A percentile compares a stretch with the other conserved stretches of the same genome.
These are phyloP conservation scores for Lepidonotus clava DNA, from an alignment of 2,888 invertebrate genomes.

Conservation along the genomic window DNA sequence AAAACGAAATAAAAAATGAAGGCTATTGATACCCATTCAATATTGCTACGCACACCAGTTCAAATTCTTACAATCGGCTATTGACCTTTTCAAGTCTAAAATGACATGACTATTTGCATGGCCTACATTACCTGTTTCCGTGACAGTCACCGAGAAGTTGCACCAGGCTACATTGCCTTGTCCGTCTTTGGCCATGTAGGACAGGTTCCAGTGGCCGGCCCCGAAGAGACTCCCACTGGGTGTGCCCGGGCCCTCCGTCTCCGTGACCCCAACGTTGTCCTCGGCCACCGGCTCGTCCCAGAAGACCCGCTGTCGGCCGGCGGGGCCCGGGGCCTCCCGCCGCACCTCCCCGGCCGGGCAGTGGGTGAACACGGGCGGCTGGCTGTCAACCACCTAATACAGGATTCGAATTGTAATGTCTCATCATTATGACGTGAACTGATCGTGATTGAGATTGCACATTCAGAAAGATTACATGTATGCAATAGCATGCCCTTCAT, in stretches of 20 bases:
- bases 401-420: too few relatives aligned
- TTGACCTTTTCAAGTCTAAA: too few relatives aligned
- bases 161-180: slow-evolving; percentile 71
- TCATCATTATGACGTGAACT: too few relatives aligned
- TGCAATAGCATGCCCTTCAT: too few relatives aligned
- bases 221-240: slow-evolving; percentile 67
- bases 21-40: too few relatives aligned
- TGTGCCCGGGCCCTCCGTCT: slow-evolving; percentile 65
- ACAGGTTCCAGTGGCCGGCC: slow-evolving; percentile 67
- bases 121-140: slow-evolving; percentile 66
- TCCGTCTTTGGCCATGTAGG: slow-evolving; percentile 71
- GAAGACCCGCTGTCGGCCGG: slow-evolving; percentile 64
- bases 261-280: slow-evolving; percentile 69
- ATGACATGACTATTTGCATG: background rate
- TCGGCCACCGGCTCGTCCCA: slow-evolving; percentile 71
- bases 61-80: too few relatives aligned
- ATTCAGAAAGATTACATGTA: too few relatives aligned
- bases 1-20: too few relatives aligned
- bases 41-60: too few relatives aligned
- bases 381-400: background rate
- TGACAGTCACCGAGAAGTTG: slow-evolving; percentile 69
- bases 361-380: slow-evolving; percentile 69
- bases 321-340: slow-evolving; percentile 66
- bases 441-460: too few relatives aligned
- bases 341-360: slow-evolving; percentile 70